Evolutionary conservation across 2,113 vertebrate species (phyloP), one percentile per base, ranked within the genome.

Genomic region (Seriola dumerili): DNA sequence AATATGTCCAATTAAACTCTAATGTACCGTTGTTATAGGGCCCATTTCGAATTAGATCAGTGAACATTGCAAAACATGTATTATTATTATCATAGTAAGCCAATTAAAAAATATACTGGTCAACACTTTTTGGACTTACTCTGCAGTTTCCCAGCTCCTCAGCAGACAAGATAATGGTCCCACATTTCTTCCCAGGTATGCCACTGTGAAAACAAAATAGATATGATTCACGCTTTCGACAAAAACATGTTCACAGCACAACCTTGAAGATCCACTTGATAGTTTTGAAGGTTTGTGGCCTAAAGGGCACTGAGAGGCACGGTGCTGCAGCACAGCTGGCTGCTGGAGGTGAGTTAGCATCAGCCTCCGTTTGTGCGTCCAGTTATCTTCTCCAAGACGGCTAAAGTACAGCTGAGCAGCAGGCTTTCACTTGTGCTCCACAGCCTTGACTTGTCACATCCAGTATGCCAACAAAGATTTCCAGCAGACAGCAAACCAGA

Each of bases 61-160:
- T 38, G 55, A 55, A 72, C 25, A 14, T 1, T 57, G 54, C 19
- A 69, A 58, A 82, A 57, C 57, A 78, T 79, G 62, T 81, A 69
- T 29, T 70, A 36, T 10, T 14, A 68, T 16, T 29, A 11, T 42
- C 12, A 21, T 12, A 66, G 46, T 50, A 25, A 66, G 42, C 23
- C 36, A 46, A 73, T 25, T 42, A 58, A 32, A 81, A 29, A 68
- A 59, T 13, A 59, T 14, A 57, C 7, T 10, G 6, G 42, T 64
- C 36, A 8, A 71, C 72, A 62, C 34, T 13, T 71, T 77, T 48
- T 29, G 0, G 1, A 95, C 97, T 97, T 91, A 99, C 98, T 95
- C 98, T 91, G 80, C 98, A 99, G 94, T 99, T 98, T 81, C 97
- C 96, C 83, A 99, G 83, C 93, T 99, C 98, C 90, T 99, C 98